Evolutionary conservation across 2,797 vertebrate genomes (phyloP), one percentile per base, ranked within the genome.

Genomic region (Limnodromus scolopaceus): DNA sequence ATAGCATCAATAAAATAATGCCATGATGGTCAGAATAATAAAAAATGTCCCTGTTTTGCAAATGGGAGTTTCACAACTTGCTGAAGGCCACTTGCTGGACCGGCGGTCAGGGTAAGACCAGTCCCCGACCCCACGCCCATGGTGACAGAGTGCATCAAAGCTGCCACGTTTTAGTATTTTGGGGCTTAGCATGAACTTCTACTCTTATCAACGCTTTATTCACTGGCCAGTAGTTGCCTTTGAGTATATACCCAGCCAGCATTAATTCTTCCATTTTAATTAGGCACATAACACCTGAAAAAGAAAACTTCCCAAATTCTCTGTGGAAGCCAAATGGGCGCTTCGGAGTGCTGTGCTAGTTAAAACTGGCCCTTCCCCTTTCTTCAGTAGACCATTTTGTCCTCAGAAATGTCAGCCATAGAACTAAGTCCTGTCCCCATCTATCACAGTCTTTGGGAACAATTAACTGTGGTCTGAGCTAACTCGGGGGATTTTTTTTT

Each of bases 111-210:
- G 14, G 7, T 49, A 45, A 57, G 30, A 66, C 36, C 2, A 2
- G 65, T 24, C 18, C 27, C 32, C 1, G 3, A n/a, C 4, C 22
- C n/a, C 32, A 76, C 0, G 0, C 11, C n/a, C 43, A 5, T 38
- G 48, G 36, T 3, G 19, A 75, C 18, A 77, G 43, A 51, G 8
- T 27, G 11, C 36, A 27, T 38, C 4, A 2, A 84, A 84, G 11
- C 13, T 64, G 27, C 15, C 39, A 34, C 0, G 32, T 22, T 81
- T 48, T 27, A 38, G 38, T 63, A 11, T 68, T 51, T 86, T 45
- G 1, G 6, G 46, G 17, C 58, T 36, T 2, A 25, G 23, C 24
- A 6, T 2, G 30, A 70, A 71, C 51, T 71, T 75, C 54, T 54
- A 70, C 12, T 66, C 3, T 53, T 55, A 55, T 27, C 64, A 60